Percentiles rank a stretch among this genome's conserved stretches.
Evolutionary conservation across 2,797 vertebrate species (phyloP).

Genomic region (Schizopygopsis malacanthus): DNA sequence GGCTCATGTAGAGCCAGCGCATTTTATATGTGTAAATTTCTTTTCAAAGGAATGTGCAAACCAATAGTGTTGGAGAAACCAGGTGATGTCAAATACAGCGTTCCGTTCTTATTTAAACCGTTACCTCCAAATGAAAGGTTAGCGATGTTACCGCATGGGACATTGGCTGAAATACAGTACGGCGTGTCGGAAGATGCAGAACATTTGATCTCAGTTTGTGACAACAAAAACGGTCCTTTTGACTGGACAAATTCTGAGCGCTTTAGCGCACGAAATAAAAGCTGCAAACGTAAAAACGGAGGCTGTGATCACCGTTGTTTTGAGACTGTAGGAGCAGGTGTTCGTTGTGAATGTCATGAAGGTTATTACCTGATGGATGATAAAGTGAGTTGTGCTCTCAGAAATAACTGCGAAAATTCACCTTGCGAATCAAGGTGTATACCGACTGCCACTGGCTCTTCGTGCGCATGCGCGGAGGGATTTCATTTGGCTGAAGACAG

Average conservation of each 20-base stretch:
- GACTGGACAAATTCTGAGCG: conserved; percentile 68
- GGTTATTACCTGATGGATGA: conserved; percentile 69
- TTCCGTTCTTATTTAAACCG: conserved; percentile 67
- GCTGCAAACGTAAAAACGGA: conserved; percentile 69
- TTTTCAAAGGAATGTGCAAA: conserved; percentile 77
- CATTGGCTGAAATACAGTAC: conserved; percentile 67
- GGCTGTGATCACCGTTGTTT: conserved; percentile 73
- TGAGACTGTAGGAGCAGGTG: conserved; percentile 18
- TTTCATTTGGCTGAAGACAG: conserved; percentile 67
- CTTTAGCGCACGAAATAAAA: conserved; percentile 63
- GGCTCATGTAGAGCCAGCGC: conserved; percentile 59
- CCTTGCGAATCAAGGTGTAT: conserved; percentile 70
- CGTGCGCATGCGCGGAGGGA: conserved; percentile 71
- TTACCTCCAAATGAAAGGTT: conserved; percentile 52
- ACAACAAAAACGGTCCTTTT: background rate
- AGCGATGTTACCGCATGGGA: conserved; percentile 69
- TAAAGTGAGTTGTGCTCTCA: conserved; percentile 63
- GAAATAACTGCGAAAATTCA: conserved; percentile 62
- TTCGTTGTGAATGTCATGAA: conserved; percentile 69
- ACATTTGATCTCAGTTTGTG: conserved; percentile 53
- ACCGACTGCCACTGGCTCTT: conserved; percentile 50
- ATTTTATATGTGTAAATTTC: conserved; percentile 74
- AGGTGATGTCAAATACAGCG: conserved; percentile 67
- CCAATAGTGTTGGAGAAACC: conserved; percentile 65
- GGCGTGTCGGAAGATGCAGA: background rate